Percentiles rank a stretch among this genome's conserved stretches.
These are phyloP conservation scores for Epinephelus cyanopodus DNA, from an alignment of 2,113 vertebrate genomes.

Conservation along the genomic window DNA sequence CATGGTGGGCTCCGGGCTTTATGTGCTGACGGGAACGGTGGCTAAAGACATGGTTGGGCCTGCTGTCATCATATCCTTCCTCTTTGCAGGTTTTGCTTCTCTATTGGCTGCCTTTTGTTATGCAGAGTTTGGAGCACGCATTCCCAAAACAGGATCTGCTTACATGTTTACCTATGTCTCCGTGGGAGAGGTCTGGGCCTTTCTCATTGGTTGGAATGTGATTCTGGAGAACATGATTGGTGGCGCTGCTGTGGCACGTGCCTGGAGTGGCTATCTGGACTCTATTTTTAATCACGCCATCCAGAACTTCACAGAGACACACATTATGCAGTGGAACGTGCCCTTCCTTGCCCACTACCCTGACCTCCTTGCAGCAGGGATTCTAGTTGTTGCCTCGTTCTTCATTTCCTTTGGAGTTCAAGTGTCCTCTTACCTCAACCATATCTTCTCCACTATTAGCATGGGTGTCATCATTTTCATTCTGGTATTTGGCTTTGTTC, in stretches of 20 bases:
- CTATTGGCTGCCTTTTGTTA: constrained; percentile 96
- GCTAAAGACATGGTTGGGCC: constrained; percentile 94
- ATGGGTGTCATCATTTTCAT: constrained; percentile 91
- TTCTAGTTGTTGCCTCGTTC: constrained; percentile 89
- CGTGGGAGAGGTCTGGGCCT: constrained; percentile 96
- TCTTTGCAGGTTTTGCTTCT: constrained; percentile 91
- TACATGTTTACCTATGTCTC: constrained; percentile 99
- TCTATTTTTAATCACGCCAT: constrained; percentile 94
- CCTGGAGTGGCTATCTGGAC: constrained; percentile 97
- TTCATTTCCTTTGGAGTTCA: constrained; percentile 95
- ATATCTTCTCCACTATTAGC: constrained; percentile 91
- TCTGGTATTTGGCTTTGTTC: constrained; percentile 91
- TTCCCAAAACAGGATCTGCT: constrained; percentile 95
- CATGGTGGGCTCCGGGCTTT: constrained; percentile 96
- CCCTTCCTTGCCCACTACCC: constrained; percentile 93
- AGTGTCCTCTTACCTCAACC: constrained; percentile 97
- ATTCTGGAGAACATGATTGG: constrained; percentile 96
- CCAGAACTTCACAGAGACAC: constrained; percentile 92
- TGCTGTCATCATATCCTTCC: constrained; percentile 90
- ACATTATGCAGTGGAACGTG: constrained; percentile 90
- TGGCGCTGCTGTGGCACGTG: constrained; percentile 92
- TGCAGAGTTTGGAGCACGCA: constrained; percentile 94
- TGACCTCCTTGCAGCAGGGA: constrained; percentile 90
- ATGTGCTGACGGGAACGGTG: constrained; percentile 94
- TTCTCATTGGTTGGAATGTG: constrained; percentile 97